Percentiles rank a stretch among this genome's conserved stretches.
Evolutionary conservation across 2,113 vertebrate genomes (phyloP).

Genomic region (Synchiropus splendidus): DNA sequence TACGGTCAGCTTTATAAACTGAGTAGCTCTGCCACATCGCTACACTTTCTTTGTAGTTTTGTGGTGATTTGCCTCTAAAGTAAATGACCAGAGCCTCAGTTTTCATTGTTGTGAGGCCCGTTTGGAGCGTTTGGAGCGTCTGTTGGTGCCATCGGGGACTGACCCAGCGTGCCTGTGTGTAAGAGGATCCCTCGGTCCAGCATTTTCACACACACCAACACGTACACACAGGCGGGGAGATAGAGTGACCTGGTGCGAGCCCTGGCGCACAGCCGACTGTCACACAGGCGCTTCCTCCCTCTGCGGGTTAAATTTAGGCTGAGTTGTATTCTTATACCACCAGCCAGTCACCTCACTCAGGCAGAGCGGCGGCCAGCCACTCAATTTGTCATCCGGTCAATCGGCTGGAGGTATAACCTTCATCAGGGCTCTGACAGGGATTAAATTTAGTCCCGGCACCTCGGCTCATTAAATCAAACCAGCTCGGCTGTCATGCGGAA

Average conservation of each 20-base stretch:
- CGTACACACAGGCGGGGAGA: constrained; percentile 48
- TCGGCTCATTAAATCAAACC: constrained; percentile 49
- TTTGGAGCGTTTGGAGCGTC: constrained; percentile 55
- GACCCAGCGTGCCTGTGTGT: constrained; percentile 22
- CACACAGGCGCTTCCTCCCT: constrained; percentile 86
- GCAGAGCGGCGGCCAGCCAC: constrained; percentile 3
- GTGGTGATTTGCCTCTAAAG: too few species aligned
- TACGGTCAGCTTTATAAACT: too few species aligned
- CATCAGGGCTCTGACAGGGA: constrained; percentile 45
- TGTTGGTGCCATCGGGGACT: constrained; percentile 62
- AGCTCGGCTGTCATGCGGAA: constrained; percentile 31
- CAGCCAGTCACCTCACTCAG: constrained; percentile 38
- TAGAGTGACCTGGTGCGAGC: constrained; percentile 76
- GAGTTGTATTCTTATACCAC: constrained; percentile 69
- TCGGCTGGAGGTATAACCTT: constrained; percentile 46
- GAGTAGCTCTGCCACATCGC: too few species aligned
- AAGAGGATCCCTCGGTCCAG: constrained; percentile 1
- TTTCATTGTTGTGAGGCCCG: constrained; percentile 8
- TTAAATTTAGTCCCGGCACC: constrained; percentile 52
- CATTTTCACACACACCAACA: constrained; percentile 8
- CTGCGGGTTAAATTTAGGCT: constrained; percentile 82
- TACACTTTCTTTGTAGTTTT: too few species aligned
- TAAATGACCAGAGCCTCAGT: too few species aligned
- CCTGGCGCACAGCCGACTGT: constrained; percentile 84
- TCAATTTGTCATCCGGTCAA: constrained; percentile 53